Evolutionary conservation across 2,888 invertebrate species (phyloP), one percentile per base, ranked within the genome.

Genomic region (Andrena haemorrhoa): DNA sequence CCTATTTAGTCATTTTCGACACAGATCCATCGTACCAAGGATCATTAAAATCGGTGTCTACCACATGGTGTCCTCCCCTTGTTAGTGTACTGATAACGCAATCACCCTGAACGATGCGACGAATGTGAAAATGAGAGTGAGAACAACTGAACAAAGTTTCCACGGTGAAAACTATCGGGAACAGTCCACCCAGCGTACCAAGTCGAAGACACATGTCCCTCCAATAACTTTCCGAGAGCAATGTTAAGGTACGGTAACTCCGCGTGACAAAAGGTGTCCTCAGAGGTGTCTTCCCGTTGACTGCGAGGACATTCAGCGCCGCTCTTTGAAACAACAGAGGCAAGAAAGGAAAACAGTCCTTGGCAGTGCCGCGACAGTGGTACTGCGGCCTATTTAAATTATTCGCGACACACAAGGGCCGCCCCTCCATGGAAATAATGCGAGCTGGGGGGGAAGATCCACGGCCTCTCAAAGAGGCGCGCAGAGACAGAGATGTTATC

Each of bases 401-500:
- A 82, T 72, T 75, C 72, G 71, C 75, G 75, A 72, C 33, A 60
- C 47, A 26, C 56, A 64, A 65, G 64, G 53, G 66, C 47, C 53
- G 71, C 49, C 49, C 35, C 61, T 69, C 10, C 51, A 61, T 29
- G 26, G 69, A 29, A 71, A 78, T 56, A 65, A 66, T 12, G 26
- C 29, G 20, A 61, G 26, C 16, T 41, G 10, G 64, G 3, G 49
- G 56, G 53, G 47, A 60, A 31, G 41, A 72, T 61, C 10, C 41
- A 31, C 20, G 20, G 23, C 31, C 60, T 61, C 41, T 64, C 20
- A 26, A 60, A 31, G 56, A 65, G 72, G 20, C 47, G 33, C 16
- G 49, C 6, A 41, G 41, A 51, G 68, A 68, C 77, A 82, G 71
- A 71, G 81, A 82, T 82, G 16, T 74, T 68, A 83, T 82, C 82